Evolutionary conservation across 2,888 invertebrate species (phyloP), one percentile per base, ranked within the genome.

Genomic region (Drosophila demipolita): DNA sequence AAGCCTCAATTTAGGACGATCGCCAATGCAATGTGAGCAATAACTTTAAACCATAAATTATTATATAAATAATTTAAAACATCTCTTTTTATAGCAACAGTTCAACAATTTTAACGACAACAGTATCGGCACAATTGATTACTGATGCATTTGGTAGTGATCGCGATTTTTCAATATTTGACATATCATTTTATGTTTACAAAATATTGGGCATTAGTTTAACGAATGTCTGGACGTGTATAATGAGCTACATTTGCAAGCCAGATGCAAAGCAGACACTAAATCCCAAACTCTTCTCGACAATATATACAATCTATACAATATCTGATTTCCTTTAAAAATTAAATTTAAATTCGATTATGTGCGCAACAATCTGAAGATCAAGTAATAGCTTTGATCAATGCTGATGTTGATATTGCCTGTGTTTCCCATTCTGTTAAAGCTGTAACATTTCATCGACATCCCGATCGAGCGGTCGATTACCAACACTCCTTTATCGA

Each of bases 121-220:
- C 32, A 6, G 32, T 53, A 1, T 45, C 72, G 0, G 36, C 65
- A 1, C 72, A 55, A 12, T 29, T 66, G 15, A 50, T 77, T 15
- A 78, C 88, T 7, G 80, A 75, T 1, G 75, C 89, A 23, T 87
- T 85, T 23, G 66, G 66, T 1, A 89, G 85, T 26, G 85, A 89
- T 73, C 88, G 90, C 0, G 80, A 92, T 1, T 94, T 94, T 67
- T 90, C 93, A 1, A 82, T 95, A 17, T 95, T 94, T 84, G 93
- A 94, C 20, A 90, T 95, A 48, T 95, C 95, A 0, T 95, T 95
- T 88, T 94, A 95, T 89, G 95, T 94, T 93, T 95, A 95, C 87
- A 94, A 94, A n/a, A 76, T 94, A 1, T 83, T 95, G 8, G 95
- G 95, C 0, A 93, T 93, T 32, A 9, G 93, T 0, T 87, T 94